A percentile compares a stretch with the other conserved stretches of the same genome.
These are phyloP conservation scores for Vidua chalybeata DNA, from an alignment of 2,113 vertebrate genomes.

Conservation along the genomic window DNA sequence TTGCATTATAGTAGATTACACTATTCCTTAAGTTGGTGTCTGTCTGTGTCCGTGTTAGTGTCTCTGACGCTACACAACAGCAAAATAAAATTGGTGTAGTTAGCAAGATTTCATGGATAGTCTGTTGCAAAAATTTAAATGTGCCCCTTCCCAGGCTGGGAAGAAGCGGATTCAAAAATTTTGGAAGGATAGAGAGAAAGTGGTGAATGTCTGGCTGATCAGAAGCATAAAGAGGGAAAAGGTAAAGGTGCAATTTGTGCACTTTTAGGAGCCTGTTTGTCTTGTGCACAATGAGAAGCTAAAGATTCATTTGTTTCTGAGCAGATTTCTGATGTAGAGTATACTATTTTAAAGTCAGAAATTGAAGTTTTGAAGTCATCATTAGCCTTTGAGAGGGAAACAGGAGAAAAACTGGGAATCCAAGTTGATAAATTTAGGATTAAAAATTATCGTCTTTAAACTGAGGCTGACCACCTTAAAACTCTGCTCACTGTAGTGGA, in stretches of 20 bases:
- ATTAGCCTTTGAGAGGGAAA: not conserved
- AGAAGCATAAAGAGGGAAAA: not conserved
- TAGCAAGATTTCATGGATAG: not conserved
- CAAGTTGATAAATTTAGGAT: not conserved
- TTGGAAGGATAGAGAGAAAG: not conserved
- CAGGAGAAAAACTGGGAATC: not conserved
- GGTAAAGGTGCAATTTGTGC: not conserved
- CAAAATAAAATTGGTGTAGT: not conserved
- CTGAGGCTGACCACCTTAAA: not conserved
- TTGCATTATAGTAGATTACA: not conserved
- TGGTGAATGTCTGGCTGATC: not conserved
- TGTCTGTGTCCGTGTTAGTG: not conserved
- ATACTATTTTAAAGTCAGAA: not conserved
- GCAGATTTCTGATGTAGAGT: not conserved
- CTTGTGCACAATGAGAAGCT: not conserved
- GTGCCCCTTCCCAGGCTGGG: not conserved
- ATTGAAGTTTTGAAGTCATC: not conserved
- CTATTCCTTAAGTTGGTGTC: not conserved
- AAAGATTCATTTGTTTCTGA: not conserved
- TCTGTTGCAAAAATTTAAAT: not conserved
- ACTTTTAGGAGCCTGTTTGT: not conserved
- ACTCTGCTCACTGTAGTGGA: not conserved
- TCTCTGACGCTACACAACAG: not conserved
- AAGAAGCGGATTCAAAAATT: not conserved
- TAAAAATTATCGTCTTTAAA: not conserved